phyloP scores from a whole-genome alignment of 2,888 invertebrate species.

The Blomia tropicalis region DNA sequence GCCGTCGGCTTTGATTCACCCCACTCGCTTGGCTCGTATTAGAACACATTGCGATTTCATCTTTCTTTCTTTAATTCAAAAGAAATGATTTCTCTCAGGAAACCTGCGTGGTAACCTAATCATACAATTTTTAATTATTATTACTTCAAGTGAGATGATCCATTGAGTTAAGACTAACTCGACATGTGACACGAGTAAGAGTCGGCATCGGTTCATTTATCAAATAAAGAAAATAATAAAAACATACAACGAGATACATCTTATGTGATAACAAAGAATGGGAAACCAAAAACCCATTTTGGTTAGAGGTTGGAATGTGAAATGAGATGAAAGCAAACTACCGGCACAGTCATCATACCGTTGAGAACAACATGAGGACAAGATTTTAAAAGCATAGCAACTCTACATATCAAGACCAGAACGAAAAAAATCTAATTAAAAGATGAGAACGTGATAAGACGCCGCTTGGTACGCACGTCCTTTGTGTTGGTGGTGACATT shows the following conservation, averaged over 20 bases:
- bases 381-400: too few relatives aligned
- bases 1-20: neutral
- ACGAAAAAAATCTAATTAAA: constrained; percentile 7
- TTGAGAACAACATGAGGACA: too few relatives aligned
- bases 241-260: neutral
- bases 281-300: too few relatives aligned
- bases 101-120: neutral
- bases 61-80: too few relatives aligned
- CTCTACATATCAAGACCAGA: too few relatives aligned
- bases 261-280: neutral
- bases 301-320: too few relatives aligned
- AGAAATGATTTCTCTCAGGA: neutral
- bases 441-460: constrained; percentile 10
- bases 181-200: neutral
- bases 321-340: neutral
- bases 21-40: neutral
- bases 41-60: too few relatives aligned
- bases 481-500: neutral
- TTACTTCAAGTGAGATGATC: neutral
- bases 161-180: too few relatives aligned
- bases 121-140: constrained; percentile 3
- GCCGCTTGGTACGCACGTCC: neutral
- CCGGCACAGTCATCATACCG: too few relatives aligned
- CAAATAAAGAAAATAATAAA: too few relatives aligned
- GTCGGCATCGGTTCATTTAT: too few relatives aligned